Conservation (phyloP, 2,113 vertebrate species). For the Solenodon paradoxus region DNA sequence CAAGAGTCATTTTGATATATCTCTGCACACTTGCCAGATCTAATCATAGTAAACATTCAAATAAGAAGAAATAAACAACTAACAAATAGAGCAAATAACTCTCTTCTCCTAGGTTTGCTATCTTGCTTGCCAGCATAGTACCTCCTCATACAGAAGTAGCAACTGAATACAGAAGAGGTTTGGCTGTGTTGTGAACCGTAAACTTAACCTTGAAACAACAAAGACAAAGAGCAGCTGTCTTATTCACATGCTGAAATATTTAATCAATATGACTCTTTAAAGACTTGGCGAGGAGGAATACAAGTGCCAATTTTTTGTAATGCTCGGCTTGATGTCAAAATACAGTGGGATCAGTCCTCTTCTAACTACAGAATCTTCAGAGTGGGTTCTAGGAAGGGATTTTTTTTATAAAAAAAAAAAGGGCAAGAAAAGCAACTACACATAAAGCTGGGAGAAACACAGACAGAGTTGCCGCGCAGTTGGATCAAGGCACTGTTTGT, state of each 20-base stretch:
- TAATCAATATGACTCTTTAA: neutral
- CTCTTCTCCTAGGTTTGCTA: neutral
- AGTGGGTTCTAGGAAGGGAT: neutral
- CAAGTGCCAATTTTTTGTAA: neutral
- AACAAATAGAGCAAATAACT: neutral
- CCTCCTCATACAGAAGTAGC: neutral
- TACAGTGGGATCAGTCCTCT: neutral
- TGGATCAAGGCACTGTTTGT: too few species aligned
- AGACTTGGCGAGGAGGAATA: neutral
- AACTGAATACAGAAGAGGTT: neutral
- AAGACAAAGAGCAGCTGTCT: neutral
- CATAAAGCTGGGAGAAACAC: neutral
- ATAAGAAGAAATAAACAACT: conserved; percentile 19
- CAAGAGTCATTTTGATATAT: neutral
- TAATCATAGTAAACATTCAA: conserved; percentile 3
- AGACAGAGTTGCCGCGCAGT: neutral
- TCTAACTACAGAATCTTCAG: neutral
- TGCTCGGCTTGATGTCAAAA: neutral
- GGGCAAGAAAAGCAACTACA: neutral
- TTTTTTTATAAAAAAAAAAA: neutral
- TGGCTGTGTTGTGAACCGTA: neutral
- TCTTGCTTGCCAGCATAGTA: neutral
- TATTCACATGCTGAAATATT: neutral
- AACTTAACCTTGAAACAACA: conserved; percentile 12
- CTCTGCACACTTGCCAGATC: neutral